Evolutionary conservation across 2,888 invertebrate genomes (phyloP).

Genomic region (Lithophane leautieri): DNA sequence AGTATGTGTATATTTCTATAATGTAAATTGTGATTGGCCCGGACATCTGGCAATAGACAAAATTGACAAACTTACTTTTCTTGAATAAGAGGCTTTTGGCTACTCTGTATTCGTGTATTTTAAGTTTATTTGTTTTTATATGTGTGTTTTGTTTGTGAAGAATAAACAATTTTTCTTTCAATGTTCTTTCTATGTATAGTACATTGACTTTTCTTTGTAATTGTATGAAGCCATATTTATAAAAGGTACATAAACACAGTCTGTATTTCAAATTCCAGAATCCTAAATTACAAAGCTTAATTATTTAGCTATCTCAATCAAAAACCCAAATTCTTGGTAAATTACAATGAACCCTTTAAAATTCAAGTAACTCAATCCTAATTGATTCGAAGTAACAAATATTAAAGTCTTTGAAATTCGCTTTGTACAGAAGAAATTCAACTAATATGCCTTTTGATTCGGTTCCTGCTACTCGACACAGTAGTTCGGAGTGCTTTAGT

Average conservation of each 20-base stretch:
- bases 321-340: neutral
- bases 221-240: neutral
- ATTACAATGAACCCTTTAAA: neutral
- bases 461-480: constrained; percentile 63
- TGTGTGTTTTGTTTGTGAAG: too few species aligned
- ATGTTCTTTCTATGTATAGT: too few species aligned
- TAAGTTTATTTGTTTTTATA: too few species aligned
- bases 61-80: too few species aligned
- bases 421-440: constrained; percentile 19
- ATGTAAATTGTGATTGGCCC: too few species aligned
- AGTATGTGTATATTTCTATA: too few species aligned
- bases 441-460: constrained; percentile 61
- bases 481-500: constrained; percentile 72
- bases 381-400: constrained; percentile 47
- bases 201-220: neutral
- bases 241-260: neutral
- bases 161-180: too few species aligned
- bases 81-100: too few species aligned
- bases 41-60: too few species aligned
- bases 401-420: constrained; percentile 48
- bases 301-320: neutral
- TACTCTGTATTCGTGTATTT: too few species aligned
- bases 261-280: neutral
- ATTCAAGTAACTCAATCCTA: constrained; percentile 31
- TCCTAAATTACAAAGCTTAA: neutral